These are phyloP conservation scores for Onychomys torridus DNA, from an alignment of 2,797 vertebrate species.

Conservation along the genomic window DNA sequence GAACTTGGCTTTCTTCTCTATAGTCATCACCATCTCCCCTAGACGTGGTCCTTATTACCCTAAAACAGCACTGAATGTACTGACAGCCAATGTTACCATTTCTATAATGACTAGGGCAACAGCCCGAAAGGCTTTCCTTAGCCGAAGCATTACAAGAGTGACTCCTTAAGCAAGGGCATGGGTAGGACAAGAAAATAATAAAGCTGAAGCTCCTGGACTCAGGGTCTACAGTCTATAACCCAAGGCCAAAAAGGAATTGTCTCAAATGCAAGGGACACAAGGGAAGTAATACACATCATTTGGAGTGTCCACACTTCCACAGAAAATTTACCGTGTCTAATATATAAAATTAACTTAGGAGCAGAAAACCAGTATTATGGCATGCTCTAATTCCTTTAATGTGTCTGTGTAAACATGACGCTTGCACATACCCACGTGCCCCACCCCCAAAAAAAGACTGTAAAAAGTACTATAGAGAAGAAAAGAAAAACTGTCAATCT, in stretches of 20 bases:
- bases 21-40: neutral
- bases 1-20: neutral
- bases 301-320: neutral
- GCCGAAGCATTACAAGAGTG: neutral
- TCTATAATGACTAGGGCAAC: neutral
- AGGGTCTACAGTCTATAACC: neutral
- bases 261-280: neutral
- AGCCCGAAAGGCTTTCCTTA: neutral
- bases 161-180: neutral
- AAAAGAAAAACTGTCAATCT: neutral
- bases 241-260: constrained; percentile 14
- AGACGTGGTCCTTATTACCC: constrained; percentile 3
- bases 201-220: neutral
- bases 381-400: neutral
- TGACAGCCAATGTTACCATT: neutral
- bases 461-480: neutral
- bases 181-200: neutral
- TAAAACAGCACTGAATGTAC: neutral
- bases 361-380: neutral
- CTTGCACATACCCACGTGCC: neutral
- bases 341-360: neutral
- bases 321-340: neutral
- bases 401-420: neutral
- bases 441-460: neutral
- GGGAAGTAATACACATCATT: neutral